Percentiles rank a stretch among this genome's conserved stretches.
phyloP scores from a whole-genome alignment of 1,140 invertebrate genomes.

The Formica selysi region DNA sequence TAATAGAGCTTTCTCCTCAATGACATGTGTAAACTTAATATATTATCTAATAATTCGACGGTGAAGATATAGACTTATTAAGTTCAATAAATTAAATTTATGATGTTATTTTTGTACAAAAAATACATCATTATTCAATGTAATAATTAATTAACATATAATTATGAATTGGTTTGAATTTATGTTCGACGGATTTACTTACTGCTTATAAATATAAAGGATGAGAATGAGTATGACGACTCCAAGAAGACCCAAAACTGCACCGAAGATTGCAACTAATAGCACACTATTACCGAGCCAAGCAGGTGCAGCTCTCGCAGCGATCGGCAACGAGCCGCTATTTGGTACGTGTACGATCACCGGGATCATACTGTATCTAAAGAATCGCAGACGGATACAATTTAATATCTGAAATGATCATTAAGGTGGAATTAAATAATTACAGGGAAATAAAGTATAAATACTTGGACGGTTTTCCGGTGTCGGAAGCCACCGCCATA shows the following conservation, averaged over 20 bases:
- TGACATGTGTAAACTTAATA: too few relatives aligned
- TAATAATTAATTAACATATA: neutral
- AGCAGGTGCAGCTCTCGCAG: slow-evolving; percentile 85
- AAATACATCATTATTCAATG: too few relatives aligned
- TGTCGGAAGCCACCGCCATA: slow-evolving; percentile 93
- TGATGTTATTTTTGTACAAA: too few relatives aligned
- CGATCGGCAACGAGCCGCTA: slow-evolving; percentile 83
- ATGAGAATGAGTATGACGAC: slow-evolving; percentile 91
- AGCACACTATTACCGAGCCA: slow-evolving; percentile 87
- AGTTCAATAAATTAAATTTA: too few relatives aligned
- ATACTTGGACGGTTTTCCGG: slow-evolving; percentile 91
- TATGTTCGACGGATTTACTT: slow-evolving; percentile 80
- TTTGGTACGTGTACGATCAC: slow-evolving; percentile 91
- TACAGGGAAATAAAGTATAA: slow-evolving; percentile 49
- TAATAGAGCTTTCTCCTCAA: too few relatives aligned
- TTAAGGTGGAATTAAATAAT: neutral
- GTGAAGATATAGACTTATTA: too few relatives aligned
- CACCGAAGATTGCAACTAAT: slow-evolving; percentile 90
- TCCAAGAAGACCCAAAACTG: slow-evolving; percentile 90
- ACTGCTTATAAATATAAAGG: slow-evolving; percentile 92
- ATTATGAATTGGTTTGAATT: neutral
- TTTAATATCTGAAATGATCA: neutral
- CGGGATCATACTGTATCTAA: slow-evolving; percentile 89
- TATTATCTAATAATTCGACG: too few relatives aligned
- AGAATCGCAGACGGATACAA: neutral